Percentiles rank a stretch among this genome's conserved stretches.
phyloP scores from a whole-genome alignment of 2,113 vertebrate genomes.

The Phoenicopterus ruber region DNA sequence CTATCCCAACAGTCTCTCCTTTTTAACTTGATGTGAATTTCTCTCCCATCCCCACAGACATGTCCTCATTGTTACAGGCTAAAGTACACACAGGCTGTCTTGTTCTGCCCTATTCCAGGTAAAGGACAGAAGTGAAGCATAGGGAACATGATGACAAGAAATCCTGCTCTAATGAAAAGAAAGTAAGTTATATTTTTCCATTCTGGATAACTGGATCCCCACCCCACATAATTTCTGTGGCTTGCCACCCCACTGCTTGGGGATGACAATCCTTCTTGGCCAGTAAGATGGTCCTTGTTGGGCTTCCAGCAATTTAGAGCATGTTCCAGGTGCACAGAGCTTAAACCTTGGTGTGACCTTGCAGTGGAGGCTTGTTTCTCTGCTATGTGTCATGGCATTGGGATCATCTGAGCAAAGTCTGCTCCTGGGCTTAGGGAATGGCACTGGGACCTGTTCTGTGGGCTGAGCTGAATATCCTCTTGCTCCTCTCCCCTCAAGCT shows the following conservation, averaged over 20 bases:
- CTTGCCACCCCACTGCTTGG: background rate
- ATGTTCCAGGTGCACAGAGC: background rate
- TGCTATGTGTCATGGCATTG: background rate
- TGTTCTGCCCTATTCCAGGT: background rate
- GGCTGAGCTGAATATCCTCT: background rate
- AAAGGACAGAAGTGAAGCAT: conserved; percentile 14
- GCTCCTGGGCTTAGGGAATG: background rate
- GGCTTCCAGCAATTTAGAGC: background rate
- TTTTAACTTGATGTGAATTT: background rate
- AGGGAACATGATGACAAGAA: background rate
- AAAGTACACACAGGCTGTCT: background rate
- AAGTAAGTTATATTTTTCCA: background rate
- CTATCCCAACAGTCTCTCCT: background rate
- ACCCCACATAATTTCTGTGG: background rate
- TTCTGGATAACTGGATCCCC: background rate
- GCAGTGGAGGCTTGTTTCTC: background rate
- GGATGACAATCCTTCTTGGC: background rate
- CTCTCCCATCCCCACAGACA: background rate
- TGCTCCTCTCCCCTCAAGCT: background rate
- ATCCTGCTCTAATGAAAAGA: background rate
- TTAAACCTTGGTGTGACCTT: background rate
- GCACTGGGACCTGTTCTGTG: background rate
- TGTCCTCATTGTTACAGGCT: background rate
- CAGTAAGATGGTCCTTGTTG: background rate
- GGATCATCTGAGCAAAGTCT: background rate